Percentiles rank a stretch among this genome's conserved stretches.
Evolutionary conservation across 2,113 vertebrate species (phyloP).

Genomic region (Pica pica): DNA sequence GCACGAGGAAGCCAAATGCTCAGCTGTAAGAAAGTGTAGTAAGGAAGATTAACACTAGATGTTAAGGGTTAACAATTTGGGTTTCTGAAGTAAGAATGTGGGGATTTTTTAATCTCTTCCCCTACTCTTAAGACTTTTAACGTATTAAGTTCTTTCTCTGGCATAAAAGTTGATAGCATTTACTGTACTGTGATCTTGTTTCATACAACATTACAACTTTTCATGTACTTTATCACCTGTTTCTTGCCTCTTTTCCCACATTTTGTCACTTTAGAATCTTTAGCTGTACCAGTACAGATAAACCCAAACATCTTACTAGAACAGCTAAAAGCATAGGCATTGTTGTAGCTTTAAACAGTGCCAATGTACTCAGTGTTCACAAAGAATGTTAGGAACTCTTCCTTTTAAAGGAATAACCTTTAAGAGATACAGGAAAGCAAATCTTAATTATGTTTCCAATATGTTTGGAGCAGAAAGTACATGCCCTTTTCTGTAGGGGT

Average conservation of each 20-base stretch:
- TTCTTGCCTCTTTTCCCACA: not conserved
- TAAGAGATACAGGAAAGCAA: not conserved
- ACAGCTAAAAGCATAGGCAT: not conserved
- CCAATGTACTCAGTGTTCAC: not conserved
- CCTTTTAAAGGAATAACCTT: constrained; percentile 25
- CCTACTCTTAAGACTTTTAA: not conserved
- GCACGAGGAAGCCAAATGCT: not conserved
- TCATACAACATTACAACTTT: not conserved
- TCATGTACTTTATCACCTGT: not conserved
- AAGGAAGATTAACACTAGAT: not conserved
- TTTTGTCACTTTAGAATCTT: not conserved
- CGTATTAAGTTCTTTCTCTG: not conserved
- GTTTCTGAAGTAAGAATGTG: not conserved
- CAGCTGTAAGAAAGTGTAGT: not conserved
- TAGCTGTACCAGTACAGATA: not conserved
- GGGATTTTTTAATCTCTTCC: not conserved
- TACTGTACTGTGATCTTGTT: not conserved
- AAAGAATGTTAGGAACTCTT: not conserved
- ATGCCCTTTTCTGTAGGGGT: not conserved
- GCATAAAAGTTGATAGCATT: not conserved
- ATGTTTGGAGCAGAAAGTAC: not conserved
- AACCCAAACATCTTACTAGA: not conserved
- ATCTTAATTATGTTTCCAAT: not conserved
- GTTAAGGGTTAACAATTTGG: not conserved
- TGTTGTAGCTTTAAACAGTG: not conserved